A percentile compares a stretch with the other conserved stretches of the same genome.
These are phyloP conservation scores for Tromatobia lineatoria DNA, from an alignment of 2,888 invertebrate species.

Conservation along the genomic window DNA sequence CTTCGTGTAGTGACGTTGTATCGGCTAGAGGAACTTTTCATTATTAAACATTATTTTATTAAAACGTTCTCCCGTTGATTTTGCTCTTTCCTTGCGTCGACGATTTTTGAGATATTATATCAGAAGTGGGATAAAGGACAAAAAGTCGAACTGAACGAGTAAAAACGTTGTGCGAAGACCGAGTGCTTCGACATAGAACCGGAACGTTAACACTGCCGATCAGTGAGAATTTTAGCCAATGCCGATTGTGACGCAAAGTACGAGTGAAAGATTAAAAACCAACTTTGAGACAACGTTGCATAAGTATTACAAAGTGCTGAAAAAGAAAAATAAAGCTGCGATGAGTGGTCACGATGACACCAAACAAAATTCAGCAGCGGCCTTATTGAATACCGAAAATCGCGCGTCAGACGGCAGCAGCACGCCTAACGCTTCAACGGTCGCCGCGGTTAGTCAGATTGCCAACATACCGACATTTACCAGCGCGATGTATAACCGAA, in stretches of 20 bases:
- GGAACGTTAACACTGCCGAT: not conserved
- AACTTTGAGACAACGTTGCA: conserved; percentile 22
- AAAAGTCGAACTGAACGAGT: not conserved
- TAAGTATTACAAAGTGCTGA: conserved; percentile 34
- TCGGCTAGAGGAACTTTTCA: too few species aligned
- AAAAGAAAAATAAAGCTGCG: conserved; percentile 24
- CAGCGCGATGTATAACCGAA: conserved; percentile 1
- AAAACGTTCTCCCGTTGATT: too few species aligned
- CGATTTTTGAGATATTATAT: too few species aligned
- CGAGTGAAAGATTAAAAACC: too few species aligned
- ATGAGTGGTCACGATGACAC: not conserved
- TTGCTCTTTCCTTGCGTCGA: not conserved
- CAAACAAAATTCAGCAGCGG: not conserved
- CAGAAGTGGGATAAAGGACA: conserved; percentile 39
- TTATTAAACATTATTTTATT: too few species aligned
- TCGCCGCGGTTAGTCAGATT: conserved; percentile 4
- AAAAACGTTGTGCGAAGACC: conserved; percentile 12
- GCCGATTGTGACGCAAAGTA: conserved; percentile 25
- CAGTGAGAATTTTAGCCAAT: conserved; percentile 38
- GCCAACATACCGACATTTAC: conserved; percentile 5
- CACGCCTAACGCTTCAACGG: not conserved
- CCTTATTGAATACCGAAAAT: conserved; percentile 1
- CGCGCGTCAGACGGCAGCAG: not conserved
- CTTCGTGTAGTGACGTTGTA: too few species aligned
- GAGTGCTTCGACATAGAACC: conserved; percentile 20